Conservation (phyloP, 2,888 invertebrate species). For the Pyrocoelia pectoralis region DNA sequence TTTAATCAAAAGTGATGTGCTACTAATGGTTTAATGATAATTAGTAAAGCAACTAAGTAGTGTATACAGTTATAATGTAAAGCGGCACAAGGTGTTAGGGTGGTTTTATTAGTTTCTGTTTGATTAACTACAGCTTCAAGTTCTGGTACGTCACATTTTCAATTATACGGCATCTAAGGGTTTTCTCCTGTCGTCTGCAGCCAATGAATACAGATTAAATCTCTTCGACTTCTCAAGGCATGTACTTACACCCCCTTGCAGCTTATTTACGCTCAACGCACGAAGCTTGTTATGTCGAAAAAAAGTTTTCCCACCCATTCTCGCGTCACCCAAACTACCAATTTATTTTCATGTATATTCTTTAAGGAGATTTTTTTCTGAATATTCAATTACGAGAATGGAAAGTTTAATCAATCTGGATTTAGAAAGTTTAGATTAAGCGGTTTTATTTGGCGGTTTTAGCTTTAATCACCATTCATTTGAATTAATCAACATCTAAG, state of each 20-base stretch:
- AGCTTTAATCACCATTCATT: slow-evolving; percentile 27
- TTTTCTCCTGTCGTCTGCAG: slow-evolving; percentile 45
- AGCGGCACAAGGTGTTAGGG: slow-evolving; percentile 26
- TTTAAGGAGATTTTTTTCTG: slow-evolving; percentile 18
- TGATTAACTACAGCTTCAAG: slow-evolving; percentile 34
- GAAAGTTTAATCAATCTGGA: slow-evolving; percentile 35
- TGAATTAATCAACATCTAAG: slow-evolving; percentile 28
- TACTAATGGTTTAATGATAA: slow-evolving; percentile 32
- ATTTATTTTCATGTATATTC: slow-evolving; percentile 20
- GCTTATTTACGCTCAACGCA: slow-evolving; percentile 51
- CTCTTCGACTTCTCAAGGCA: slow-evolving; percentile 40
- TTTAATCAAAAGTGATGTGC: slow-evolving; percentile 25
- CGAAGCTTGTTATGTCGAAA: slow-evolving; percentile 51
- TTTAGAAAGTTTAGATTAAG: slow-evolving; percentile 31
- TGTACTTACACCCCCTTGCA: slow-evolving; percentile 39
- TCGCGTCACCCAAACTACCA: slow-evolving; percentile 21
- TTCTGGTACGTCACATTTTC: slow-evolving; percentile 45
- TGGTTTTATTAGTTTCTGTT: slow-evolving; percentile 36
- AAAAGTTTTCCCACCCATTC: slow-evolving; percentile 32
- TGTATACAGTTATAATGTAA: slow-evolving; percentile 20
- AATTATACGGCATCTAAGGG: slow-evolving; percentile 44
- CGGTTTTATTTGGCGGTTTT: slow-evolving; percentile 33
- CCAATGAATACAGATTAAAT: slow-evolving; percentile 49
- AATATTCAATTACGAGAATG: slow-evolving; percentile 30
- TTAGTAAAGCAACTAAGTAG: slow-evolving; percentile 33